A percentile compares a stretch with the other conserved stretches of the same genome.
These are phyloP conservation scores for Smutsia temminckii DNA, from an alignment of 2,797 vertebrate species.

Conservation along the genomic window DNA sequence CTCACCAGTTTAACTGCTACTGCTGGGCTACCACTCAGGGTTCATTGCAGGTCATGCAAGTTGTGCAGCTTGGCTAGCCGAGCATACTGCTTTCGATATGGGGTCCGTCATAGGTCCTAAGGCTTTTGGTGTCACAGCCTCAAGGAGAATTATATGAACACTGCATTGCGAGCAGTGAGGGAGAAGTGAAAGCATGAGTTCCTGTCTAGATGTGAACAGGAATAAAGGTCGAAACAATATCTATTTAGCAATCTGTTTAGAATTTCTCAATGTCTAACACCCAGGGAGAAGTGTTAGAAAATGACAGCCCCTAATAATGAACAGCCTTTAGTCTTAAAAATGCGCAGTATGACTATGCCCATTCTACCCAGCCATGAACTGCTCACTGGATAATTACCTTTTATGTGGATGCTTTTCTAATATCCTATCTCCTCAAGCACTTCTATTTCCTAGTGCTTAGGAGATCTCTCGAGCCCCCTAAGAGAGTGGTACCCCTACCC, in stretches of 20 bases:
- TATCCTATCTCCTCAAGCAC: background rate
- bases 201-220: background rate
- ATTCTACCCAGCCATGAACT: background rate
- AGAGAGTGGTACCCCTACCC: accelerated
- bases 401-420: background rate
- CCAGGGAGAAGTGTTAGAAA: background rate
- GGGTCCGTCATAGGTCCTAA: background rate
- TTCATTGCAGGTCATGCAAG: background rate
- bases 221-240: conserved; percentile 43
- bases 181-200: background rate
- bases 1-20: background rate
- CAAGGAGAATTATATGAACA: background rate
- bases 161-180: background rate
- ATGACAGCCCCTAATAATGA: conserved; percentile 34
- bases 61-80: conserved; percentile 36
- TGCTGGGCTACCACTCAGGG: background rate
- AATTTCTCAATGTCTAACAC: conserved; percentile 42
- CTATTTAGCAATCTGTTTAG: conserved; percentile 53
- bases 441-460: background rate
- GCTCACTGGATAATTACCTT: conserved; percentile 10
- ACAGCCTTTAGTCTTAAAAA: background rate
- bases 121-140: background rate
- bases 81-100: background rate
- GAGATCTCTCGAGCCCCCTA: background rate
- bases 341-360: background rate